Conservation (phyloP, 2,888 invertebrate genomes). For the Oscheius sp. region DNA sequence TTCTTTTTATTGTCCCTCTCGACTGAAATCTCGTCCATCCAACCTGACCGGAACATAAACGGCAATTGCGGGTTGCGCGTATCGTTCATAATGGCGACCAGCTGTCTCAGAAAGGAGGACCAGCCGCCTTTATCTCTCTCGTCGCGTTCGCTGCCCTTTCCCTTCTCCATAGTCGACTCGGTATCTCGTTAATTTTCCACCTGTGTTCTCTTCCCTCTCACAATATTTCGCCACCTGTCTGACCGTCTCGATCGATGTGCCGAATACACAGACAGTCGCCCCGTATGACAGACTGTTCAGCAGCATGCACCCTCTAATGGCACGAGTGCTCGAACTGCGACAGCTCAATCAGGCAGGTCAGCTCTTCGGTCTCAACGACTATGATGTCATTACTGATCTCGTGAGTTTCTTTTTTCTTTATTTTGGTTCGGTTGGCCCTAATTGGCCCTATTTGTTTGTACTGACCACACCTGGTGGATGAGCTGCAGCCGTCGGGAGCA, state of each 20-base stretch:
- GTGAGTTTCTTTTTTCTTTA: conserved; percentile 33
- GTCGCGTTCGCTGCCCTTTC: background rate
- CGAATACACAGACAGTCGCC: conserved; percentile 24
- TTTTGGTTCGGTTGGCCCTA: background rate
- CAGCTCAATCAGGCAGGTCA: conserved; percentile 89
- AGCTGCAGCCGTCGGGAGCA: background rate
- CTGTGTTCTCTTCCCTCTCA: conserved; percentile 5
- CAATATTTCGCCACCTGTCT: conserved; percentile 23
- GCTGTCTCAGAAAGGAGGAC: conserved; percentile 30
- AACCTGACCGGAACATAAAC: background rate
- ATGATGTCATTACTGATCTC: conserved; percentile 79
- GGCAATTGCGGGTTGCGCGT: background rate
- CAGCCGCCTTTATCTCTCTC: conserved; percentile 19
- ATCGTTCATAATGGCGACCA: conserved; percentile 10
- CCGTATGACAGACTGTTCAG: conserved; percentile 19
- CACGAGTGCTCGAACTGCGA: conserved; percentile 86
- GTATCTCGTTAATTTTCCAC: background rate
- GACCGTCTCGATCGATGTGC: conserved; percentile 30
- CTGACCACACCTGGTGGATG: conserved; percentile 24
- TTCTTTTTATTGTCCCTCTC: no score
- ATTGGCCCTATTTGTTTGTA: conserved; percentile 28
- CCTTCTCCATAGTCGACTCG: background rate
- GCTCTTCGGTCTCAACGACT: conserved; percentile 86
- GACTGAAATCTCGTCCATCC: no score
- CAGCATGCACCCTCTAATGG: conserved; percentile 85